phyloP scores from a whole-genome alignment of 2,113 vertebrate species.

The Puntigrus tetrazona region DNA sequence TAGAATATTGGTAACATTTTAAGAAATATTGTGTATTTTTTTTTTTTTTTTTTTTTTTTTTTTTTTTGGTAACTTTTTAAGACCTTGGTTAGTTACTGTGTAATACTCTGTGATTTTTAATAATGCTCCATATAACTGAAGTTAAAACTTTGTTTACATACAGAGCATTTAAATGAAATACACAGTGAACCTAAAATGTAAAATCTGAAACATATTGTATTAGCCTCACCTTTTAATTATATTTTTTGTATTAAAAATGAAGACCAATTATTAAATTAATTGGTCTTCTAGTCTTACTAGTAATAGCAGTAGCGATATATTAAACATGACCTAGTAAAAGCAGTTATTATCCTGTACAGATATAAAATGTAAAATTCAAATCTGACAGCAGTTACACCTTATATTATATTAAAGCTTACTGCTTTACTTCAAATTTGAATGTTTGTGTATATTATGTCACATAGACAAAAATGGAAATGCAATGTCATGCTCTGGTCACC shows the following conservation, averaged over 20 bases:
- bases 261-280: too few species aligned
- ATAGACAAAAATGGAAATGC: not conserved
- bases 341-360: not conserved
- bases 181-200: not conserved
- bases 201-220: not conserved
- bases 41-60: too few species aligned
- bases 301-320: too few species aligned
- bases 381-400: not conserved
- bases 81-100: not conserved
- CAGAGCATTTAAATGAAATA: not conserved
- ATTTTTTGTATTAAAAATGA: not conserved
- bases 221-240: not conserved
- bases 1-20: not conserved
- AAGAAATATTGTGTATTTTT: too few species aligned
- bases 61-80: not conserved
- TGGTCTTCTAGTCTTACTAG: too few species aligned
- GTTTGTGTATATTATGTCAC: not conserved
- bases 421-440: not conserved
- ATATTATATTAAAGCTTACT: not conserved
- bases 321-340: too few species aligned
- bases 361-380: not conserved
- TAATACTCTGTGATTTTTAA: not conserved
- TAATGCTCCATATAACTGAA: not conserved
- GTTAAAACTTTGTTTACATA: not conserved
- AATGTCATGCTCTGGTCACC: slow-evolving; percentile 13